These are phyloP conservation scores for Atherix ibis DNA, from an alignment of 2,888 invertebrate genomes.

Conservation along the genomic window DNA sequence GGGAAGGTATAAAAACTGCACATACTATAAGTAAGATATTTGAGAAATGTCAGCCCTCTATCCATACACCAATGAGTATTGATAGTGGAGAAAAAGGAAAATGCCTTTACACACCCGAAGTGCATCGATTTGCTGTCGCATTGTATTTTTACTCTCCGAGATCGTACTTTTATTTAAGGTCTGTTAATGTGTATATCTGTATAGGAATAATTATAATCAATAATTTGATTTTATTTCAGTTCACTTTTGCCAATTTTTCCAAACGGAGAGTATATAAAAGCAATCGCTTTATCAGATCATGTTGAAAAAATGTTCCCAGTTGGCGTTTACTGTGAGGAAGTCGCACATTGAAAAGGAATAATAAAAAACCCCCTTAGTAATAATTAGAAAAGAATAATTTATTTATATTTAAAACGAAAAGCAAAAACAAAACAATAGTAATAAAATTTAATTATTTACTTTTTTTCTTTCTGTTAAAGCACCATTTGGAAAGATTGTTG, in stretches of 20 bases:
- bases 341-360: not conserved
- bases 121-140: conserved; percentile 8
- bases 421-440: not conserved
- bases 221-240: conserved; percentile 2
- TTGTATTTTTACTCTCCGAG: conserved; percentile 8
- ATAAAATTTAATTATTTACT: not conserved
- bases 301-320: conserved; percentile 6
- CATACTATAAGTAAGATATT: conserved; percentile 9
- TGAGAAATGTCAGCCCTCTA: conserved; percentile 6
- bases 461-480: not conserved
- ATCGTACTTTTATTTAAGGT: conserved; percentile 6
- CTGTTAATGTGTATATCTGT: not conserved
- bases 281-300: conserved; percentile 6
- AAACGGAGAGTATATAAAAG: conserved; percentile 3
- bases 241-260: conserved; percentile 8
- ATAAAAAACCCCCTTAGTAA: too few species aligned
- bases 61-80: not conserved
- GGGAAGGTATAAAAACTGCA: conserved; percentile 5
- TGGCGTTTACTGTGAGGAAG: conserved; percentile 5
- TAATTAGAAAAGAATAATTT: not conserved
- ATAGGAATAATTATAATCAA: not conserved
- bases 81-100: not conserved
- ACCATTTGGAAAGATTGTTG: conserved; percentile 7
- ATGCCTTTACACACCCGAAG: conserved; percentile 4
- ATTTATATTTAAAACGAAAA: not conserved